A percentile compares a stretch with the other conserved stretches of the same genome.
These are phyloP conservation scores for Drosophila kambysellisi DNA, from an alignment of 2,888 invertebrate genomes.

Conservation along the genomic window DNA sequence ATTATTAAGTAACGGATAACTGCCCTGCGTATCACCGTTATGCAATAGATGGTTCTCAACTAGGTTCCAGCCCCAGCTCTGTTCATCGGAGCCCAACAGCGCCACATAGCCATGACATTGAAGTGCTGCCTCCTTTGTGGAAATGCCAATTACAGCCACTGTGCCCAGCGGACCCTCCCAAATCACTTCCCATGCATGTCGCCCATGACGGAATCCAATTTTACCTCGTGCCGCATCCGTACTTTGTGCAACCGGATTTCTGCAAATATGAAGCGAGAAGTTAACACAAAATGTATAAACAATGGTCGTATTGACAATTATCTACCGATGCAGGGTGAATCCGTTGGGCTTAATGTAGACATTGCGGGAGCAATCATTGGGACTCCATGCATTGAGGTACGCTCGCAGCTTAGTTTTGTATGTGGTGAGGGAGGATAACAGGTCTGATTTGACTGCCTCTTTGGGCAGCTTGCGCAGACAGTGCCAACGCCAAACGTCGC, in stretches of 20 bases:
- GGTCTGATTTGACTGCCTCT: slow-evolving; percentile 94
- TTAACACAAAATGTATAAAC: neutral
- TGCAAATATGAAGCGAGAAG: slow-evolving; percentile 70
- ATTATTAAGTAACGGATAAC: slow-evolving; percentile 97
- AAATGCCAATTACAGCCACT: slow-evolving; percentile 98
- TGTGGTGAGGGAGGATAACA: slow-evolving; percentile 94
- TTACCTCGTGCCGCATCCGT: slow-evolving; percentile 97
- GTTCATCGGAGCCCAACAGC: slow-evolving; percentile 96
- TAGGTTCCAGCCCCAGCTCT: slow-evolving; percentile 99
- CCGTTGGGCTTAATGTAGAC: slow-evolving; percentile 98
- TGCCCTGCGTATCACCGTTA: slow-evolving; percentile 97
- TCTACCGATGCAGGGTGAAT: slow-evolving; percentile 95
- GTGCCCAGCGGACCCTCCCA: slow-evolving; percentile 99
- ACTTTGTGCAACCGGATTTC: slow-evolving; percentile 99
- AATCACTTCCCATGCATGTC: slow-evolving; percentile 99
- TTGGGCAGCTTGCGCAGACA: slow-evolving; percentile 92
- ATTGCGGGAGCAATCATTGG: slow-evolving; percentile 98
- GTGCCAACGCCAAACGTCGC: slow-evolving; percentile 97
- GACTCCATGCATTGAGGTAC: slow-evolving; percentile 98
- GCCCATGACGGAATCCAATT: slow-evolving; percentile 95
- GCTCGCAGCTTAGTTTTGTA: slow-evolving; percentile 97
- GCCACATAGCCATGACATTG: slow-evolving; percentile 98
- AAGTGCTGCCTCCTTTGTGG: slow-evolving; percentile 96
- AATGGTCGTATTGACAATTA: neutral
- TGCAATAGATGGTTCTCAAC: slow-evolving; percentile 98